Conservation (phyloP, 2,888 invertebrate species). For the Dynastes hyllus region DNA sequence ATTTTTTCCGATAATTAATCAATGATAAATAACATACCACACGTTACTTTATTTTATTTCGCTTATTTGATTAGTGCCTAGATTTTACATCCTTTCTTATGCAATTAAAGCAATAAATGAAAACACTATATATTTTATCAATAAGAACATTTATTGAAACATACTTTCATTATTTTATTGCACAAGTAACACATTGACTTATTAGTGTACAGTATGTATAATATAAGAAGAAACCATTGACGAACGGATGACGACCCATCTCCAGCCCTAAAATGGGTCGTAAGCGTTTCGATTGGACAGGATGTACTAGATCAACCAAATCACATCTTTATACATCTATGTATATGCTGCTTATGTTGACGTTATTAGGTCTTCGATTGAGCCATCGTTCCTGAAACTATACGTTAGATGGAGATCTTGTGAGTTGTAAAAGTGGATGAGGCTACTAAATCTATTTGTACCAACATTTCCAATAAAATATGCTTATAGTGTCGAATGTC, state of each 20-base stretch:
- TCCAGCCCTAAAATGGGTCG: conserved; percentile 63
- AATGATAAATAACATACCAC: no score
- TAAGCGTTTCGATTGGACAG: conserved; percentile 29
- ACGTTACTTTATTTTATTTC: no score
- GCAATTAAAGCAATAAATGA: not conserved
- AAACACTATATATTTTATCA: conserved; percentile 34
- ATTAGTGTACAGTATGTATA: conserved; percentile 56
- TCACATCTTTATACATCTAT: conserved; percentile 50
- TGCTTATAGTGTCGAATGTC: no score
- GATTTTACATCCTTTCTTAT: no score
- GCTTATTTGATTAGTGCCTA: no score
- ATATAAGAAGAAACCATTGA: conserved; percentile 55
- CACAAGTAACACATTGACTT: conserved; percentile 62
- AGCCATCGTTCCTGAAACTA: conserved; percentile 60
- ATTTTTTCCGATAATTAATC: no score
- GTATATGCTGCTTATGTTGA: conserved; percentile 57
- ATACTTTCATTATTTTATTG: conserved; percentile 59
- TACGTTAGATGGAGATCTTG: conserved; percentile 11
- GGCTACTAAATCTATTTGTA: no score
- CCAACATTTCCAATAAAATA: no score
- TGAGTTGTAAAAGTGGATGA: not conserved
- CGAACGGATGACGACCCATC: conserved; percentile 56
- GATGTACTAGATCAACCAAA: conserved; percentile 44
- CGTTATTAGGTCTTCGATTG: conserved; percentile 58
- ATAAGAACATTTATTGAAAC: conserved; percentile 55